Evolutionary conservation across 2,888 invertebrate species (phyloP).

Genomic region (Gibbula magus): DNA sequence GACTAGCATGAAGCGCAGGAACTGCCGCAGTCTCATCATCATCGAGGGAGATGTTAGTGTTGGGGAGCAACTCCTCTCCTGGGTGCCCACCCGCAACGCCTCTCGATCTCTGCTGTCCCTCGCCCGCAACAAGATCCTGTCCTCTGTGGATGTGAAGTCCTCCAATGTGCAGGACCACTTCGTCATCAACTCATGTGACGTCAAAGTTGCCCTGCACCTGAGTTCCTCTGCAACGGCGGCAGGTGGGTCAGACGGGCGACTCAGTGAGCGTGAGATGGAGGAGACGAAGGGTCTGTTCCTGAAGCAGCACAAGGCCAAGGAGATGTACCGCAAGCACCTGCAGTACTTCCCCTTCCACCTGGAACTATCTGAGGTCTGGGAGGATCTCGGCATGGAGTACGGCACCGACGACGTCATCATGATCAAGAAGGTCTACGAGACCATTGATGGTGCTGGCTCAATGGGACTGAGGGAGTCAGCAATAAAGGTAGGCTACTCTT

Average conservation of each 20-base stretch:
- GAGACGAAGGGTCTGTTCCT: constrained; percentile 18
- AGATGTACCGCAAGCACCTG: not conserved
- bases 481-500: constrained; percentile 42
- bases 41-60: not conserved
- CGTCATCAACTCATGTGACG: constrained; percentile 52
- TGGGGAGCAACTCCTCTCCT: not conserved
- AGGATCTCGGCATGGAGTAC: constrained; percentile 23
- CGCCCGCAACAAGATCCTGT: constrained; percentile 26
- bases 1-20: not conserved
- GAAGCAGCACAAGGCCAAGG: constrained; percentile 16
- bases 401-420: constrained; percentile 23
- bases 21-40: not conserved
- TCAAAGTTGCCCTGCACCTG: constrained; percentile 36
- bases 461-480: constrained; percentile 42
- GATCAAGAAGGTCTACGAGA: constrained; percentile 38
- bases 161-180: constrained; percentile 61
- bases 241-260: not conserved
- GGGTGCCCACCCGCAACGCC: not conserved
- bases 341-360: constrained; percentile 41
- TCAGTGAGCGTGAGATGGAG: not conserved
- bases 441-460: constrained; percentile 36
- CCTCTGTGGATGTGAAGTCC: constrained; percentile 38
- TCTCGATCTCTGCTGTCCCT: constrained; percentile 30
- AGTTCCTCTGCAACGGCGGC: not conserved
- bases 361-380: constrained; percentile 45